Percentiles rank a stretch among this genome's conserved stretches.
phyloP scores from a whole-genome alignment of 2,888 invertebrate genomes.

The Melitaea athalia region DNA sequence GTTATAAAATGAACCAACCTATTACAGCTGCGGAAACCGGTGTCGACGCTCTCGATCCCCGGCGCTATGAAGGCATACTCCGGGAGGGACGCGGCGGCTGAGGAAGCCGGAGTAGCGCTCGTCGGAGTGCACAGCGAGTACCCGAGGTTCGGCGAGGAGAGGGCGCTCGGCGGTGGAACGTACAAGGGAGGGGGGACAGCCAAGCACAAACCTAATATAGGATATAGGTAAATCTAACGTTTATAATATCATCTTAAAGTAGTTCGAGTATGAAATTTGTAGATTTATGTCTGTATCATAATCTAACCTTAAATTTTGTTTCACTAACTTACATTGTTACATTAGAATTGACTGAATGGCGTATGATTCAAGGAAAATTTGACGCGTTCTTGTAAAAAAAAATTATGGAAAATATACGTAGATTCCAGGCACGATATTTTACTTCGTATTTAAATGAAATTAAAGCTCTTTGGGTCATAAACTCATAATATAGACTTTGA shows the following conservation, averaged over 20 bases:
- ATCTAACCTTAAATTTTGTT: not conserved
- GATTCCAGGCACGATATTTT: no score
- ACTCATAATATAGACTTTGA: no score
- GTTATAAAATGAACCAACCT: not conserved
- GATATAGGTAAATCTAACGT: slow-evolving; percentile 84
- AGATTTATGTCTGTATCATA: not conserved
- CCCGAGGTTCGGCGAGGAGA: slow-evolving; percentile 94
- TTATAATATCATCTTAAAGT: not conserved
- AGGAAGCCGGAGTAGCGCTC: slow-evolving; percentile 94
- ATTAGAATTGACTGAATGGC: no score
- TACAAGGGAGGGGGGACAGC: slow-evolving; percentile 88
- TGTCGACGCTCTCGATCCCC: slow-evolving; percentile 98
- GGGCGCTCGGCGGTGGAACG: slow-evolving; percentile 88
- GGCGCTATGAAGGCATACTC: slow-evolving; percentile 92
- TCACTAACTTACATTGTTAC: not conserved
- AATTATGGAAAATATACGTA: no score
- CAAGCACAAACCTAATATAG: slow-evolving; percentile 97
- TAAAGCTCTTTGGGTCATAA: no score
- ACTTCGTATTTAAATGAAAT: no score
- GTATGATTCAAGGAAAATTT: no score
- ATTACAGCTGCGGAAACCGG: slow-evolving; percentile 97
- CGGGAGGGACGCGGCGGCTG: slow-evolving; percentile 83
- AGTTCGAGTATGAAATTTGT: not conserved
- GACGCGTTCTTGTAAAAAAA: no score
- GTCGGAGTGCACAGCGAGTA: slow-evolving; percentile 95